A percentile compares a stretch with the other conserved stretches of the same genome.
Conservation (phyloP, 2,888 invertebrate species). For the Melanostoma scalare region DNA sequence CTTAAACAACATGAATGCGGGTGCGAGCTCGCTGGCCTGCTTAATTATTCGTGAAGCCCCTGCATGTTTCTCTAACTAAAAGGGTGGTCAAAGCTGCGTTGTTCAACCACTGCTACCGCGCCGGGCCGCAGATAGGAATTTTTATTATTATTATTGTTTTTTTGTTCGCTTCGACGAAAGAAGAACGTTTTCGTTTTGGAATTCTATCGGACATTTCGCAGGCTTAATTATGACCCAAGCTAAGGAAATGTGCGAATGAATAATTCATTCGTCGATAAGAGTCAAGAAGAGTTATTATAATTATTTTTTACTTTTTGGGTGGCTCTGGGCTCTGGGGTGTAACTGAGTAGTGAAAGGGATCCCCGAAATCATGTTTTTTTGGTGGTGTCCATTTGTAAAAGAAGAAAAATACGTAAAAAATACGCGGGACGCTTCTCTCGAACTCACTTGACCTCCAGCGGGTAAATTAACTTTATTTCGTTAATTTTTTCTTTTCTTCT, state of each 20-base stretch:
- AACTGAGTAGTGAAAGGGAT: slow-evolving; percentile 33
- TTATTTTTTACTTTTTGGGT: slow-evolving; percentile 26
- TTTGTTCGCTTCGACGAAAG: background rate
- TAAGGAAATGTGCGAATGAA: slow-evolving; percentile 55
- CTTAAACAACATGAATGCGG: slow-evolving; percentile 31
- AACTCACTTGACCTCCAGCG: slow-evolving; percentile 60
- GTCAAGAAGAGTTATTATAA: slow-evolving; percentile 40
- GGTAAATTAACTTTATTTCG: slow-evolving; percentile 14
- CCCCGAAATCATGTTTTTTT: slow-evolving; percentile 67
- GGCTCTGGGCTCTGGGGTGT: background rate
- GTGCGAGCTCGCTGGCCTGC: slow-evolving; percentile 38
- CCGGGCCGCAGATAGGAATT: background rate
- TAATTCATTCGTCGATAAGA: slow-evolving; percentile 63
- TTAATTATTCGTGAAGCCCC: slow-evolving; percentile 70
- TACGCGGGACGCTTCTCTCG: slow-evolving; percentile 19
- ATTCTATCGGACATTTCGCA: slow-evolving; percentile 60
- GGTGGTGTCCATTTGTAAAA: slow-evolving; percentile 57
- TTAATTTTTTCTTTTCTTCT: background rate
- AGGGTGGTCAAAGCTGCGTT: slow-evolving; percentile 71
- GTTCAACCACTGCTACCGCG: slow-evolving; percentile 52
- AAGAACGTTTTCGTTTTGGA: slow-evolving; percentile 28
- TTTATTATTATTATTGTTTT: background rate
- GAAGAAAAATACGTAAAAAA: background rate
- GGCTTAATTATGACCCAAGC: slow-evolving; percentile 63
- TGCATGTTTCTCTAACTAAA: slow-evolving; percentile 37